Conservation (phyloP, 2,113 vertebrate species). For the Phyllopteryx taeniolatus region DNA sequence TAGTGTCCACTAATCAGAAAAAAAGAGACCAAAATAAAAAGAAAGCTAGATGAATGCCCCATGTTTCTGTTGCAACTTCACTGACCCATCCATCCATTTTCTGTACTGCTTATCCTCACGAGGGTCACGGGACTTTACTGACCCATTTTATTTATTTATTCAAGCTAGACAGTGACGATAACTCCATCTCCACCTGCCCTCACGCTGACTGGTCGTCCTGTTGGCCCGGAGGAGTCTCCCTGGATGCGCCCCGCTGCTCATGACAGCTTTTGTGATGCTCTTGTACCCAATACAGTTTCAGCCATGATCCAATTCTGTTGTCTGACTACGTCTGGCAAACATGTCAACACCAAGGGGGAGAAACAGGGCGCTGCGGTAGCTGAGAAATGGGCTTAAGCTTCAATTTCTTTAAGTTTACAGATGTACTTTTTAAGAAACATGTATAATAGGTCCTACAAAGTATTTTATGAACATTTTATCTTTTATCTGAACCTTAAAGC, state of each 20-base stretch:
- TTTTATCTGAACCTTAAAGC: no score
- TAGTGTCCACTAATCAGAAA: not conserved
- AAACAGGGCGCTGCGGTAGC: not conserved
- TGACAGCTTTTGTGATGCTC: constrained; percentile 25
- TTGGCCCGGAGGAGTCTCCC: not conserved
- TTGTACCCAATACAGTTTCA: constrained; percentile 8
- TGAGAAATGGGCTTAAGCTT: not conserved
- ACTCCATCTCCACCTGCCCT: constrained; percentile 19
- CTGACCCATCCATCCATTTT: not conserved
- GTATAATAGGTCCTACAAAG: no score
- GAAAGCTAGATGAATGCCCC: no score
- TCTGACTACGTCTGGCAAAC: constrained; percentile 8
- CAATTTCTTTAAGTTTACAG: not conserved
- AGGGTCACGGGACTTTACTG: no score
- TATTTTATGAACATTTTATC: no score
- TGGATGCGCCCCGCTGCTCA: constrained; percentile 30
- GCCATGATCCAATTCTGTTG: constrained; percentile 20
- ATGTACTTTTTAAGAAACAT: not conserved
- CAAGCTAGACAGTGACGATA: not conserved
- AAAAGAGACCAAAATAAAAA: not conserved
- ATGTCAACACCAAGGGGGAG: constrained; percentile 3
- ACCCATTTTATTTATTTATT: not conserved
- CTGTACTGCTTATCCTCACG: no score
- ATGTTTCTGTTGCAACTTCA: not conserved
- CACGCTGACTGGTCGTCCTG: not conserved